These are phyloP conservation scores for Ailurus styani DNA, from an alignment of 2,113 vertebrate species.

Conservation along the genomic window DNA sequence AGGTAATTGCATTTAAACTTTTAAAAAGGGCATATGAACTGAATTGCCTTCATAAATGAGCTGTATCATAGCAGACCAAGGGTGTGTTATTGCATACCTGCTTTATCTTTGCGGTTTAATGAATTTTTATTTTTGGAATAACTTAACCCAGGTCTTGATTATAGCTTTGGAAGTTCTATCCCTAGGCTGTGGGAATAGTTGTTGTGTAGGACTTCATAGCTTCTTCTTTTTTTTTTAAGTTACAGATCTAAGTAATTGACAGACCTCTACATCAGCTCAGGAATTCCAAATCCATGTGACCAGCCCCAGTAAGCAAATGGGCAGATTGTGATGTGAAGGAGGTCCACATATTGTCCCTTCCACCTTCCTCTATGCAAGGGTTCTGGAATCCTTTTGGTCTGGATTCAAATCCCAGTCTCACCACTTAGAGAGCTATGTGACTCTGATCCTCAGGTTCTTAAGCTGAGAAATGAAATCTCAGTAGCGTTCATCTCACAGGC, in stretches of 20 bases:
- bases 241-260: neutral
- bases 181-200: neutral
- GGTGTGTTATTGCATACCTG: neutral
- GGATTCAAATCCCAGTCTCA: neutral
- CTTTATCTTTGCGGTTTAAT: neutral
- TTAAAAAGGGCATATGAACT: neutral
- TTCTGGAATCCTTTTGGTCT: neutral
- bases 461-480: neutral
- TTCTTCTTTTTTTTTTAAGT: neutral
- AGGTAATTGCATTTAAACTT: neutral
- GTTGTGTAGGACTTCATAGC: neutral
- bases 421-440: neutral
- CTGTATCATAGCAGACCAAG: neutral
- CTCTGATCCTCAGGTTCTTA: neutral
- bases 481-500: neutral
- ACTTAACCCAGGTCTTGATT: neutral
- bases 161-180: neutral
- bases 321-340: neutral
- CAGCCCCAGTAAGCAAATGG: neutral
- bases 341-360: neutral
- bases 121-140: slow-evolving; percentile 13
- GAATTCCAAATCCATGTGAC: neutral
- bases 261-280: neutral
- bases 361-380: neutral
- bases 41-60: neutral